Percentiles rank a stretch among this genome's conserved stretches.
Evolutionary conservation across 2,888 invertebrate genomes (phyloP).

Genomic region (Nipponacmea schrenckii): DNA sequence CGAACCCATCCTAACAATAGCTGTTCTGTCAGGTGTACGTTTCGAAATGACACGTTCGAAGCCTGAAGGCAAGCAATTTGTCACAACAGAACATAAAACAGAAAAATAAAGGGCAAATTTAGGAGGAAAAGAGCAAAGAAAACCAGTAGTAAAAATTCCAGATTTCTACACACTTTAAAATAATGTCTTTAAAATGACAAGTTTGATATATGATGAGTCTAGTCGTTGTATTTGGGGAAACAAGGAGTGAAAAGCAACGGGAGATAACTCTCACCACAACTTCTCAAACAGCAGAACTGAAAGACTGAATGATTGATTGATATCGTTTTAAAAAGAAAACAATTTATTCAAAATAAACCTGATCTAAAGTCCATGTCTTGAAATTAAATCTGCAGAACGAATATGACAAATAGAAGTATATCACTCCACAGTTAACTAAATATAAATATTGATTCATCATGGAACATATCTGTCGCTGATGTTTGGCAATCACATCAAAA

Average conservation of each 20-base stretch:
- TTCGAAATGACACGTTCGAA: not conserved
- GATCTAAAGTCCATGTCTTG: no score
- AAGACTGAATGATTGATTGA: no score
- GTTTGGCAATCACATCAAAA: no score
- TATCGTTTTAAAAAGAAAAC: no score
- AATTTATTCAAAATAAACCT: no score
- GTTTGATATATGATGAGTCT: not conserved
- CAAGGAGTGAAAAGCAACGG: not conserved
- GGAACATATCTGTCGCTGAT: no score
- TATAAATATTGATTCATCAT: no score
- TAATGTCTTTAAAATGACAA: constrained; percentile 6
- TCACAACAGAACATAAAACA: not conserved
- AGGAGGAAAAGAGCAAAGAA: not conserved
- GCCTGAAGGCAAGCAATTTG: constrained; percentile 8
- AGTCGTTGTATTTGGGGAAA: not conserved
- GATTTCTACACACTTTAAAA: constrained; percentile 1
- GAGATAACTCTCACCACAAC: constrained; percentile 2
- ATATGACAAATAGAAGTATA: no score
- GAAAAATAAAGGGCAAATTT: constrained; percentile 1
- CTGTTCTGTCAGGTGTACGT: constrained; percentile 2
- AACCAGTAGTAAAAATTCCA: constrained; percentile 1
- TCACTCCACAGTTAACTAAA: no score
- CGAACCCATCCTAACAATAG: constrained; percentile 1
- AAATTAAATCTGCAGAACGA: no score
- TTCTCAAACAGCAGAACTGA: not conserved